Percentiles rank a stretch among this genome's conserved stretches.
Conservation (phyloP, 2,113 vertebrate species). For the Lophochroa leadbeateri region DNA sequence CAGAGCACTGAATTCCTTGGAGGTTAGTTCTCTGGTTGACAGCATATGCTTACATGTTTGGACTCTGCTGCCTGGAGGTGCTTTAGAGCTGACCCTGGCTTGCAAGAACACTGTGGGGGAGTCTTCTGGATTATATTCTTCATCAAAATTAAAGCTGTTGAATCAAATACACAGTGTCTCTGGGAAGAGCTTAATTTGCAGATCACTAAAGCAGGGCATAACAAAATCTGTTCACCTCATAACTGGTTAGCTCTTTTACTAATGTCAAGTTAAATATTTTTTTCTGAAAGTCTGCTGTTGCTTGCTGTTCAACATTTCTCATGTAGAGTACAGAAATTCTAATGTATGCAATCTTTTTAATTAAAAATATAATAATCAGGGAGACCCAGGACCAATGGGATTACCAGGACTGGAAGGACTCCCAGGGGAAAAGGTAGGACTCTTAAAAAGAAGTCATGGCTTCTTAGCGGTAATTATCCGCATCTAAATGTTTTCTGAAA, state of each 20-base stretch:
- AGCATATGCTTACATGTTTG: neutral
- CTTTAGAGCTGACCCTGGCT: neutral
- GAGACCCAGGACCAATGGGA: slow-evolving; percentile 93
- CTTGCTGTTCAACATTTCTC: neutral
- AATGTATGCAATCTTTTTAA: neutral
- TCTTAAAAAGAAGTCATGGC: neutral
- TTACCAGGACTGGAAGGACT: slow-evolving; percentile 94
- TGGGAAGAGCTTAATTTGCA: neutral
- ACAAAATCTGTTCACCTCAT: neutral
- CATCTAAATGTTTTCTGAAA: neutral
- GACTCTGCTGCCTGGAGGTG: neutral
- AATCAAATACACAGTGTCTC: neutral
- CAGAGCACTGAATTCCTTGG: neutral
- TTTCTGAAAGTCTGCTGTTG: neutral
- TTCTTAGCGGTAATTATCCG: neutral
- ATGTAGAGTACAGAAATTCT: neutral
- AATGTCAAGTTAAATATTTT: neutral
- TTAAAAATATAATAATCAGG: slow-evolving; percentile 66
- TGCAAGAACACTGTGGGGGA: neutral
- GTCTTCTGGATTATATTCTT: neutral
- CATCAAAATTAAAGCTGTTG: slow-evolving; percentile 1
- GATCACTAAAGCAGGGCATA: neutral
- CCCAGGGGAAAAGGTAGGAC: slow-evolving; percentile 90
- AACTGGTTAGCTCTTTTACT: neutral
- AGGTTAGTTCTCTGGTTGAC: neutral